phyloP scores from a whole-genome alignment of 2,888 invertebrate genomes.

The Macaria notata region DNA sequence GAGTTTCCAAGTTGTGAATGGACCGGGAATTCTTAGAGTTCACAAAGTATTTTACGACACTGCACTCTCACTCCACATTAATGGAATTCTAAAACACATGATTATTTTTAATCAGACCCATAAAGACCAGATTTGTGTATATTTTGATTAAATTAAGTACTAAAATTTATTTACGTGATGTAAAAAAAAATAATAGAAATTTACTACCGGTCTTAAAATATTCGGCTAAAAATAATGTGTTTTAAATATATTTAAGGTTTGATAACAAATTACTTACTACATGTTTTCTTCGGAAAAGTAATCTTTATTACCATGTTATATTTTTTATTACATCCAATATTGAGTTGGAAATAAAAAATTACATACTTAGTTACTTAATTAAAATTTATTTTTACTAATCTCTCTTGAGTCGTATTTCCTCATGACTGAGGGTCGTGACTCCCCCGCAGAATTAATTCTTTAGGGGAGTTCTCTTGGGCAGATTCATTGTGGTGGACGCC shows the following conservation, averaged over 20 bases:
- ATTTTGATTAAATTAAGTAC: constrained; percentile 29
- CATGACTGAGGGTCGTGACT: too few relatives aligned
- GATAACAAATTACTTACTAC: neutral
- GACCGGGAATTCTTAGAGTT: constrained; percentile 36
- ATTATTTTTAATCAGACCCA: constrained; percentile 30
- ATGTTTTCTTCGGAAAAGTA: neutral
- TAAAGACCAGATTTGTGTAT: constrained; percentile 27
- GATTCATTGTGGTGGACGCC: too few relatives aligned
- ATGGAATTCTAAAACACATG: constrained; percentile 48
- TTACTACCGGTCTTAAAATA: constrained; percentile 16
- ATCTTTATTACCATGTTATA: neutral
- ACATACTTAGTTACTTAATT: too few relatives aligned
- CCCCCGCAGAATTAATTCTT: too few relatives aligned
- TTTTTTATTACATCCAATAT: too few relatives aligned
- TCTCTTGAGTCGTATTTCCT: too few relatives aligned
- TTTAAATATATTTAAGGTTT: neutral
- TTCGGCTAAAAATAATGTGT: constrained; percentile 6
- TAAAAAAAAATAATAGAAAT: constrained; percentile 20
- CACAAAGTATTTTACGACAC: constrained; percentile 52
- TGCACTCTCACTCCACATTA: constrained; percentile 49
- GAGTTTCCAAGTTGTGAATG: constrained; percentile 6
- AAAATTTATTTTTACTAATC: too few relatives aligned
- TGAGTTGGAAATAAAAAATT: too few relatives aligned
- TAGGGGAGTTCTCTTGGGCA: too few relatives aligned
- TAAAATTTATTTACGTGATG: constrained; percentile 12